phyloP scores from a whole-genome alignment of 2,888 invertebrate genomes.

The Drosophila prolongata region DNA sequence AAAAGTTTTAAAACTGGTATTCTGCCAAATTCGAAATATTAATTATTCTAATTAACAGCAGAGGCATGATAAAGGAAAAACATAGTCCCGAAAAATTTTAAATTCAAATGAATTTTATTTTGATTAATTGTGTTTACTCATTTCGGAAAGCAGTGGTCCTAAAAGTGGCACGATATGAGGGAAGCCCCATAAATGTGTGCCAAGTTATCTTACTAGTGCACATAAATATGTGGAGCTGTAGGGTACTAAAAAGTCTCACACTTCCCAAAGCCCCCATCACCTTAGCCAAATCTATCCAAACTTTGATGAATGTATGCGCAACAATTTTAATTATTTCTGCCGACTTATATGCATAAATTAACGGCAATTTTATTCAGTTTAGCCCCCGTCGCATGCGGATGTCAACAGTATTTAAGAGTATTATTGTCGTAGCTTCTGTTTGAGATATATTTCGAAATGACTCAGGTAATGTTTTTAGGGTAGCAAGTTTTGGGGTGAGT shows the following conservation, averaged over 20 bases:
- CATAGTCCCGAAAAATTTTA: conserved; percentile 11
- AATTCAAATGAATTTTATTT: conserved; percentile 18
- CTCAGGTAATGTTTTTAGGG: no score
- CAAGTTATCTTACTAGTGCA: neutral
- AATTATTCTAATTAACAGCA: conserved; percentile 34
- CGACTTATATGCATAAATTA: conserved; percentile 58
- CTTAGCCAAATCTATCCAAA: neutral
- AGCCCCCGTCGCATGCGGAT: neutral
- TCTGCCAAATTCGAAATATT: conserved; percentile 14
- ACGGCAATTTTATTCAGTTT: conserved; percentile 44
- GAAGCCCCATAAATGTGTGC: conserved; percentile 8
- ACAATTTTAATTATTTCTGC: conserved; percentile 59
- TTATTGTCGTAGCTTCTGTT: no score
- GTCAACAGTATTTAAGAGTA: no score
- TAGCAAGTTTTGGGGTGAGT: no score
- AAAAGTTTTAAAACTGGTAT: conserved; percentile 26
- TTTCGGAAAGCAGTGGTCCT: neutral
- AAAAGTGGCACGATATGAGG: neutral
- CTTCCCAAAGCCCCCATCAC: neutral
- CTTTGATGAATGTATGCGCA: conserved; percentile 37
- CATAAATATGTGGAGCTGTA: neutral
- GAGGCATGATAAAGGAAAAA: conserved; percentile 1
- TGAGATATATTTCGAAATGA: no score
- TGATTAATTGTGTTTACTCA: conserved; percentile 1
- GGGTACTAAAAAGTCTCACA: conserved; percentile 20